A percentile compares a stretch with the other conserved stretches of the same genome.
phyloP scores from a whole-genome alignment of 2,888 invertebrate species.

The Xanthorhoe spadicearia region DNA sequence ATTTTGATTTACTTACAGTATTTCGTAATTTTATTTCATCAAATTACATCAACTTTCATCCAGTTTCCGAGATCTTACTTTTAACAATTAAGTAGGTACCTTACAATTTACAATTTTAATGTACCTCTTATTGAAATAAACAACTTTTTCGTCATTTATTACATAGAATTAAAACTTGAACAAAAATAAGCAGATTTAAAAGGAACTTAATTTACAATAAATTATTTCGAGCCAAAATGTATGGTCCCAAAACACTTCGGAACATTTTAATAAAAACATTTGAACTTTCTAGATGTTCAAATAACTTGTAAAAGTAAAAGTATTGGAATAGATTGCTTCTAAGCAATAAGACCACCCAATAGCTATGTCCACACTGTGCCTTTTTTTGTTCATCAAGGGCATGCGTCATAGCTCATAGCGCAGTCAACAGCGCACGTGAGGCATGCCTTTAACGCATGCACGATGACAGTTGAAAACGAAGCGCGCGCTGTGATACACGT shows the following conservation, averaged over 20 bases:
- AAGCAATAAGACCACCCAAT: too few species aligned
- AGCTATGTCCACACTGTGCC: too few species aligned
- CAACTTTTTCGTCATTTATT: background rate
- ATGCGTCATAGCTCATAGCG: too few species aligned
- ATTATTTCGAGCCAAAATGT: conserved; percentile 3
- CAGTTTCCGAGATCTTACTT: conserved; percentile 12
- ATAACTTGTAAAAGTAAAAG: too few species aligned
- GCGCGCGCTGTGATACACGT: too few species aligned
- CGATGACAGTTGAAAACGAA: too few species aligned
- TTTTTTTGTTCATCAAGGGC: too few species aligned
- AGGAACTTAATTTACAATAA: background rate
- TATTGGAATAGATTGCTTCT: too few species aligned
- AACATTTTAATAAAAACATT: background rate
- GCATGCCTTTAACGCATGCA: too few species aligned
- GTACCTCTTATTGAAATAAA: background rate
- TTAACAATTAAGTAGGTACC: conserved; percentile 10
- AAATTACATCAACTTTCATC: conserved; percentile 57
- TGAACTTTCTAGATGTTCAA: too few species aligned
- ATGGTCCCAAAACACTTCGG: conserved; percentile 29
- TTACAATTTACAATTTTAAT: conserved; percentile 24
- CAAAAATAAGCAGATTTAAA: background rate
- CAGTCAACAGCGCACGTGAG: too few species aligned
- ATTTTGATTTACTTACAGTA: conserved; percentile 67
- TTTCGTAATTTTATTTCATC: conserved; percentile 68
- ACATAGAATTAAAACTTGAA: background rate